Conservation (phyloP, 2,797 vertebrate genomes). For the Urocyon cinereoargenteus region DNA sequence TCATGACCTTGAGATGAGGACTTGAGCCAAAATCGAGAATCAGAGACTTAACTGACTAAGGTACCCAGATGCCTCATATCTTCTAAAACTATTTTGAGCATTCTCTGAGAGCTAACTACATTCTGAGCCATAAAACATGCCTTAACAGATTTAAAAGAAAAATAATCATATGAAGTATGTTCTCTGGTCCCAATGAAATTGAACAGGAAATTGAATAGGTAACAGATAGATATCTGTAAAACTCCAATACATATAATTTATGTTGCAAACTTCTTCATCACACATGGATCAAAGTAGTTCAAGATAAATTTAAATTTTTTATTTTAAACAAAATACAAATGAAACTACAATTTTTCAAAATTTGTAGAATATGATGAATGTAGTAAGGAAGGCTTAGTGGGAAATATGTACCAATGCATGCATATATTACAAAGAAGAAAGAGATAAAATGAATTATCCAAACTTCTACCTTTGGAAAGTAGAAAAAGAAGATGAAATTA, state of each 20-base stretch:
- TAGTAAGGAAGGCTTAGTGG: background rate
- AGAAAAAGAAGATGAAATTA: background rate
- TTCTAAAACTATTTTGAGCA: conserved; percentile 21
- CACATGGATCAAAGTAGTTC: background rate
- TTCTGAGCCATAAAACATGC: background rate
- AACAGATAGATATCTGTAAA: background rate
- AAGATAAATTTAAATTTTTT: background rate
- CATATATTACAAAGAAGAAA: conserved; percentile 2
- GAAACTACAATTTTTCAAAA: background rate
- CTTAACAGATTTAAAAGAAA: background rate
- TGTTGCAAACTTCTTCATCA: background rate
- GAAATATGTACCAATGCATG: background rate
- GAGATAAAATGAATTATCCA: background rate
- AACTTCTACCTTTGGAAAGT: background rate
- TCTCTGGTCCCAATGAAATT: background rate
- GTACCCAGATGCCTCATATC: background rate
- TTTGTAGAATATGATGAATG: background rate
- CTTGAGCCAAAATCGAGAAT: too few relatives aligned
- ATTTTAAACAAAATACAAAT: background rate
- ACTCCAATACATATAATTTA: background rate
- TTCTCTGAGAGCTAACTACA: background rate
- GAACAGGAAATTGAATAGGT: background rate
- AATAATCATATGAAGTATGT: background rate
- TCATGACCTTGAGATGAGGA: too few relatives aligned
- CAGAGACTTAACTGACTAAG: too few relatives aligned